Evolutionary conservation across 2,797 vertebrate species (phyloP).

Genomic region (Acestrorhynchus altus): DNA sequence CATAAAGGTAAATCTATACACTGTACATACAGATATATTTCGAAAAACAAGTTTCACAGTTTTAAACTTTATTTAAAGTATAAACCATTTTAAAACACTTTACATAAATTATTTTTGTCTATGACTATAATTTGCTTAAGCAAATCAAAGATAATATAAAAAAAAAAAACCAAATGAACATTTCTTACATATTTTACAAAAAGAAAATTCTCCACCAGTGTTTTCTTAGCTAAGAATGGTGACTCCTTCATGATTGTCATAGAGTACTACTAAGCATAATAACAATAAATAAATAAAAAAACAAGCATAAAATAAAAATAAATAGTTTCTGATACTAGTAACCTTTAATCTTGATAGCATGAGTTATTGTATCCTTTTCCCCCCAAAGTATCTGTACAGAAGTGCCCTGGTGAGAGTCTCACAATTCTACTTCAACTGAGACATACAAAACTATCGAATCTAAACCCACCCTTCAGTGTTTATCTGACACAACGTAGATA

Average conservation of each 20-base stretch:
- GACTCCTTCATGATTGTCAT: conserved; percentile 99
- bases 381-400: conserved; percentile 89
- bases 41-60: conserved; percentile 97
- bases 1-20: conserved; percentile 89
- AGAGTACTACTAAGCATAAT: conserved; percentile 88
- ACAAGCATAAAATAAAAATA: conserved; percentile 73
- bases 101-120: conserved; percentile 99
- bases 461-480: conserved; percentile 98
- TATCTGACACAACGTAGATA: conserved; percentile 94
- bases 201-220: conserved; percentile 90
- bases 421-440: conserved; percentile 98
- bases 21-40: conserved; percentile 88
- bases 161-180: conserved; percentile 98
- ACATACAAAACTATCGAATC: conserved; percentile 99
- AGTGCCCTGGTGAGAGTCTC: conserved; percentile 97
- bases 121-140: conserved; percentile 99
- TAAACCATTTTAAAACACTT: conserved; percentile 99
- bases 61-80: conserved; percentile 99
- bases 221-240: conserved; percentile 88
- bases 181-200: conserved; percentile 99
- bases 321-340: conserved; percentile 74
- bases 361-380: conserved; percentile 67
- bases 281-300: conserved; percentile 70
- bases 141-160: conserved; percentile 99
- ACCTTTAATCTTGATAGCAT: conserved; percentile 75